A percentile compares a stretch with the other conserved stretches of the same genome.
These are phyloP conservation scores for Platycheirus albimanus DNA, from an alignment of 2,888 invertebrate genomes.

Conservation along the genomic window DNA sequence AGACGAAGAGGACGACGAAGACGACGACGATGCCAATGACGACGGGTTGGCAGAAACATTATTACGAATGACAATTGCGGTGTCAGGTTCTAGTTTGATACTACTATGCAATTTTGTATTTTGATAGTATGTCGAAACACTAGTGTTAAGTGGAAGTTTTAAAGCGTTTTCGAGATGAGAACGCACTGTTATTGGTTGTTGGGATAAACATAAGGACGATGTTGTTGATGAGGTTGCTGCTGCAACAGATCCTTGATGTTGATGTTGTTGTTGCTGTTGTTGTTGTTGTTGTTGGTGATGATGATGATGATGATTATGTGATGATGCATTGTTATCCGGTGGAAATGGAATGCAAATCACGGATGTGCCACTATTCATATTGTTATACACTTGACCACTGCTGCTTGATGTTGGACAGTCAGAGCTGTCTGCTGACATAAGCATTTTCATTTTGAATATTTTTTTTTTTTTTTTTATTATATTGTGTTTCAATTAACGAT, in stretches of 20 bases:
- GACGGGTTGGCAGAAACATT: slow-evolving; percentile 30
- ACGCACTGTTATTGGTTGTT: slow-evolving; percentile 76
- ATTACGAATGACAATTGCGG: slow-evolving; percentile 64
- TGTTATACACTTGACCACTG: slow-evolving; percentile 75
- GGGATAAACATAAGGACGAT: slow-evolving; percentile 69
- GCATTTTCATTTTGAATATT: slow-evolving; percentile 79
- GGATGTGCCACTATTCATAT: slow-evolving; percentile 75
- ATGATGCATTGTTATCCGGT: slow-evolving; percentile 54
- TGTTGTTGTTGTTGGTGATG: background rate
- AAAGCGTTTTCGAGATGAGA: slow-evolving; percentile 81
- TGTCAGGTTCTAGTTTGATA: slow-evolving; percentile 56
- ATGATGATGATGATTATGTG: background rate
- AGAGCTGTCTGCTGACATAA: slow-evolving; percentile 83
- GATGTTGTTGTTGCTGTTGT: too few relatives aligned
- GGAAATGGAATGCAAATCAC: slow-evolving; percentile 79
- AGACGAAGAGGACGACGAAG: slow-evolving; percentile 8
- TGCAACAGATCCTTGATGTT: slow-evolving; percentile 43
- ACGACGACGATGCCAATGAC: slow-evolving; percentile 30
- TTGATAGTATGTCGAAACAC: slow-evolving; percentile 81
- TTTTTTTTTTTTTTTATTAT: slow-evolving; percentile 30
- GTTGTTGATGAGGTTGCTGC: slow-evolving; percentile 75
- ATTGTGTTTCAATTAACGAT: background rate
- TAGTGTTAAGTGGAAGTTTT: slow-evolving; percentile 81
- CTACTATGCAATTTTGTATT: slow-evolving; percentile 77
- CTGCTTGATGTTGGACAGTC: slow-evolving; percentile 80